Evolutionary conservation across 2,888 invertebrate genomes (phyloP).

Genomic region (Syritta pipiens): DNA sequence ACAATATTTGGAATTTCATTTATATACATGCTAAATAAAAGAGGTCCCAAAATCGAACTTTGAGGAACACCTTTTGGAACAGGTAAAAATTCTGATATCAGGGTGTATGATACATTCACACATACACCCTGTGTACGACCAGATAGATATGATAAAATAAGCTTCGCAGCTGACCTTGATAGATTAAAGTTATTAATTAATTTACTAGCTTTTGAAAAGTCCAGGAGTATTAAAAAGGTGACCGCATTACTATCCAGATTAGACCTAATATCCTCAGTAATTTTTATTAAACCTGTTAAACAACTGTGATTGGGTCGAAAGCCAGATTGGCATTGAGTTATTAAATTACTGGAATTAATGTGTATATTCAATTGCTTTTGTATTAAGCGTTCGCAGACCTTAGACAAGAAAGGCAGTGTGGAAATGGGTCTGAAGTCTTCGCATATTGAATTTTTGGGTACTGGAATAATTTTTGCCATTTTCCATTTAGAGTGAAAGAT

Average conservation of each 20-base stretch:
- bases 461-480: not conserved
- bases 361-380: not conserved
- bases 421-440: not conserved
- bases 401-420: not conserved
- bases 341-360: slow-evolving; percentile 4
- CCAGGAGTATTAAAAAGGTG: not conserved
- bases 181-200: not conserved
- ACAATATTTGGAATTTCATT: no score
- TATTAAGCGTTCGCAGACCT: not conserved
- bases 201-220: not conserved
- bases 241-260: slow-evolving; percentile 83
- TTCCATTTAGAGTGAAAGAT: no score
- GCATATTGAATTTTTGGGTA: not conserved
- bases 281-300: not conserved
- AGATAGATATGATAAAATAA: not conserved
- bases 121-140: no score
- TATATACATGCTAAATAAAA: no score
- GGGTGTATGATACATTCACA: no score
- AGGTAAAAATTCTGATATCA: no score
- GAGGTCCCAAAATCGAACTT: no score
- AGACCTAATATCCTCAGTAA: slow-evolving; percentile 41
- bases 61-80: no score
- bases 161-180: not conserved
- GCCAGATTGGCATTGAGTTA: not conserved
- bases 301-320: slow-evolving; percentile 1